Percentiles rank a stretch among this genome's conserved stretches.
Evolutionary conservation across 2,888 invertebrate species (phyloP).

Genomic region (Synanthedon formicaeformis): DNA sequence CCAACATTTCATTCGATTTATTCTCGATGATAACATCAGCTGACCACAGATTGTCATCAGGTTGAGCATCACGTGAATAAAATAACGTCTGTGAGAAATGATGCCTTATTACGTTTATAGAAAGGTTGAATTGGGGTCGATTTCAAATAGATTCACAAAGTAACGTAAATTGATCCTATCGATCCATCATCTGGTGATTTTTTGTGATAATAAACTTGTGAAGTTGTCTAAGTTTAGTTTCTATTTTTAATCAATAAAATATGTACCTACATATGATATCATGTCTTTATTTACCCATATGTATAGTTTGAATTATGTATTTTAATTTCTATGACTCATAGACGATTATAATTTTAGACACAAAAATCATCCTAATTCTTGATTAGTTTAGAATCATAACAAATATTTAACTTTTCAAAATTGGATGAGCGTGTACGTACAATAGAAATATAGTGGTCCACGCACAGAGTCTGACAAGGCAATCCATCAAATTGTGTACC

Average conservation of each 20-base stretch:
- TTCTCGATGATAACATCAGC: conserved; percentile 46
- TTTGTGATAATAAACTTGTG: too few species aligned
- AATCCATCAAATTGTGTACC: conserved; percentile 41
- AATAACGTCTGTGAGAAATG: neutral
- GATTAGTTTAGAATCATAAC: conserved; percentile 34
- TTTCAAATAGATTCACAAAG: too few species aligned
- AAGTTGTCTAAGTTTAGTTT: too few species aligned
- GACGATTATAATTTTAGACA: neutral
- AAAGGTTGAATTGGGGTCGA: too few species aligned
- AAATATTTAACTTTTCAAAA: conserved; percentile 44
- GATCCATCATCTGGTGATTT: too few species aligned
- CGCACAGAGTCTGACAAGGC: conserved; percentile 25
- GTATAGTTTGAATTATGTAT: neutral
- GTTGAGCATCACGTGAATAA: neutral
- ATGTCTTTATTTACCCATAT: too few species aligned
- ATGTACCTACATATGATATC: neutral
- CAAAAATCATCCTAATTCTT: conserved; percentile 23
- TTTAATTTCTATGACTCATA: neutral
- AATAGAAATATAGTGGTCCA: conserved; percentile 24
- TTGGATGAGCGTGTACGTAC: conserved; percentile 30
- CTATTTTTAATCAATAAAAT: neutral
- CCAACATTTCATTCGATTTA: conserved; percentile 30
- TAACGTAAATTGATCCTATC: too few species aligned
- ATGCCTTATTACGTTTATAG: too few species aligned
- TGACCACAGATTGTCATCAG: conserved; percentile 39